Evolutionary conservation across 2,888 invertebrate genomes (phyloP), one percentile per base, ranked within the genome.

Genomic region (Pasiphila rectangulata): DNA sequence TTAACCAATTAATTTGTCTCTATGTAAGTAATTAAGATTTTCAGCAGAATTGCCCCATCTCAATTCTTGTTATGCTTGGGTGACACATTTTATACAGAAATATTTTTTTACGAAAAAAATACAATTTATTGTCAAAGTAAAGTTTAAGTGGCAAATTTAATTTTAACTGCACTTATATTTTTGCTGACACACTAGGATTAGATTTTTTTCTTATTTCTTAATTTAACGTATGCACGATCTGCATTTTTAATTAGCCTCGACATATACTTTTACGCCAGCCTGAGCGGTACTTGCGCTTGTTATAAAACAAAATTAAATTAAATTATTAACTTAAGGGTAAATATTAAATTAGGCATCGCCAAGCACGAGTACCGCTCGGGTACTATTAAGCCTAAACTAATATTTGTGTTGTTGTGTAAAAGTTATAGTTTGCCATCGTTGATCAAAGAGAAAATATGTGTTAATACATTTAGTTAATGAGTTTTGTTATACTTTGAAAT

Each of bases 351-450:
- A 50, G 50, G 56, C 41, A 61, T 69, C 47, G 47, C 65, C 61
- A 68, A 64, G 67, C 52, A 70, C 59, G 63, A 57, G 79, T 72
- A 69, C 61, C 73, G 69, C 63, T 68, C 50, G 75, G 61, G 69
- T 44, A 67, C 67, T 68, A 66, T 57, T 72, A 77, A 72, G 83
- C 81, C 80, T 83, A 76, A 76, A 75, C 73, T 82, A 82, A 80
- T 81, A 81, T 84, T n/a, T 86, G 81, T 83, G 83, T 85, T 86
- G 73, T 72, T 75, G 66, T 74, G 69, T 83, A 75, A 82, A 82
- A 80, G 81, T 84, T 85, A 83, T 85, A 83, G 75, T 85, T 85
- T 83, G 84, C 87, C 86, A 81, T 87, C 85, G 87, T 88, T 87
- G 80, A 84, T 78, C 83, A 84, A 84, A 83, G 79, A 83, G 70